phyloP scores from a whole-genome alignment of 2,797 vertebrate species.

The Epinephelus malabaricus region DNA sequence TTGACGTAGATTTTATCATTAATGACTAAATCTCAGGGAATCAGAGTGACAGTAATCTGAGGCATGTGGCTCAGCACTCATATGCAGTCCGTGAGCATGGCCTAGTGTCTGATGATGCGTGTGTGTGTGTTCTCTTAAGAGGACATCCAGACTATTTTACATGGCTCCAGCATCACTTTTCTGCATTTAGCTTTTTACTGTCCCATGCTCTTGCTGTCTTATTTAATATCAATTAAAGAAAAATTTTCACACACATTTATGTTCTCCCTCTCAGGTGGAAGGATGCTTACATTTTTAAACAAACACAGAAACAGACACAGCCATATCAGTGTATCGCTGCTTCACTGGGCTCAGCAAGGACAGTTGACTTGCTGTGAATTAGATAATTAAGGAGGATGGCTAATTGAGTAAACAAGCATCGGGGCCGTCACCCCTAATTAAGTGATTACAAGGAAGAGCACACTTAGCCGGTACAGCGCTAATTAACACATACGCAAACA shows the following conservation, averaged over 20 bases:
- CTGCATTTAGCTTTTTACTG: slow-evolving; percentile 1
- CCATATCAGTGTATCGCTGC: slow-evolving; percentile 27
- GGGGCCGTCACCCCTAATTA: slow-evolving; percentile 98
- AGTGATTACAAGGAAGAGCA: slow-evolving; percentile 92
- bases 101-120: slow-evolving; percentile 56
- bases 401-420: slow-evolving; percentile 98
- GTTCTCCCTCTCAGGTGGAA: not conserved
- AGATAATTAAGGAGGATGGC: slow-evolving; percentile 98
- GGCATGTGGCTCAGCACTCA: slow-evolving; percentile 62
- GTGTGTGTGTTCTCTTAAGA: slow-evolving; percentile 1
- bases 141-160: not conserved
- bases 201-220: not conserved
- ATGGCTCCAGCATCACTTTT: not conserved
- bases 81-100: slow-evolving; percentile 56
- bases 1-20: slow-evolving; percentile 76
- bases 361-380: slow-evolving; percentile 87
- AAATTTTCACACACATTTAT: not conserved
- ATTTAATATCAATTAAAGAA: not conserved
- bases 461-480: slow-evolving; percentile 86
- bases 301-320: slow-evolving; percentile 9
- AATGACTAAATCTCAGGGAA: slow-evolving; percentile 71
- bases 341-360: slow-evolving; percentile 79
- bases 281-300: not conserved
- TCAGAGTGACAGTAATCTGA: slow-evolving; percentile 68
- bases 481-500: slow-evolving; percentile 89